Evolutionary conservation across 2,113 vertebrate species (phyloP), one percentile per base, ranked within the genome.

Genomic region (Corvus hawaiiensis): DNA sequence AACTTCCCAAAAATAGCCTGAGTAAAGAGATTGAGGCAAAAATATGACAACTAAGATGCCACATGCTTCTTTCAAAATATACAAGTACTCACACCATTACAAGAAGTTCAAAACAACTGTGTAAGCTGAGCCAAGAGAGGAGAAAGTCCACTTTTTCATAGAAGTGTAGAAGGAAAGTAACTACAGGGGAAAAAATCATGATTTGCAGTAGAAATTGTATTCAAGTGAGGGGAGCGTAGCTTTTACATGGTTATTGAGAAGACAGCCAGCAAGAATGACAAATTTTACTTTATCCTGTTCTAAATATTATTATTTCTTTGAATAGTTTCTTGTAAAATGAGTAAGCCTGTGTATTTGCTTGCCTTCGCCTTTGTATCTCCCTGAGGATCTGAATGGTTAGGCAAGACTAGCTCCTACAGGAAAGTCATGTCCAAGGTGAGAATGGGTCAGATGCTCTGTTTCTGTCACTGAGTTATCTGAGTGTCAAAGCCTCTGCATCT

Each of bases 131-230:
- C 19, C 24, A 74, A 49, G 17, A 44, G 8, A 77, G 16, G 10
- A 72, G 48, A 46, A 90, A 76, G 16, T 16, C 55, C 4, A 24
- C 6, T 44, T 69, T 89, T 91, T 26, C 15, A 23, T 23, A 51
- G 11, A 84, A 67, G 0, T 3, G 1, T 44, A 73, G 37, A 87
- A 84, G 5, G 10, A 59, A 82, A 75, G 7, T 19, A 87, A 48
- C 16, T 32, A 49, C 2, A 46, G 16, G 5, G 10, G 7, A 6
- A 56, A 28, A 18, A 30, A 41, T 19, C 2, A 16, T 26, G 0
- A 48, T 64, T 80, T 80, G 16, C 30, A 39, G 18, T 48, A 77
- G 68, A 88, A 72, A 48, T 8, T 8, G 18, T 11, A n/a, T 59
- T 67, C 33, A n/a, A 46, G 11, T 51, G n/a, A 54, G 17, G 18